Base-by-base conservation (phyloP, 2,797 vertebrate genomes). In the Rhynchonycteris naso region DNA sequence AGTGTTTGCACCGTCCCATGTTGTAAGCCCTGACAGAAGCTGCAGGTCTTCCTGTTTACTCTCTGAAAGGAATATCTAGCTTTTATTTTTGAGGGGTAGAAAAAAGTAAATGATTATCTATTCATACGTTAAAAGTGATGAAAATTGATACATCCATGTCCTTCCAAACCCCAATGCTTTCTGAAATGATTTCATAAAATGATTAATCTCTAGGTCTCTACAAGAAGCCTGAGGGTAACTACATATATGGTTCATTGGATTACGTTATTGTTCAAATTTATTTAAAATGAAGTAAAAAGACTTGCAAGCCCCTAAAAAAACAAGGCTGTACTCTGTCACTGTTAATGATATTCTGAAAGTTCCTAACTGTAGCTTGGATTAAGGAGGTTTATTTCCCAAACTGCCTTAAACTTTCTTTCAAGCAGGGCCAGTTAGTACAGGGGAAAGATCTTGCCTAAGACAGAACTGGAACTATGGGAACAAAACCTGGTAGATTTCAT, bases 291-390 rank as follows among this genome's bases (percentile, higher is more conserved):
- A 56, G 68, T 91, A 68, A 75, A 76, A 43, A 88, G 18, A 30
- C 38, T 52, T 88, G 58, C 28, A 78, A 92, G 50, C 16, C 6
- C 58, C 89, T 83, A 72, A 90, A 94, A 90, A 94, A 83, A 75
- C 65, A 92, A 94, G 78, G 11, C 22, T 61, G 88, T 10, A 1
- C 19, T 89, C 59, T 71, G 9, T 58, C 26, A 74, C 92, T 79
- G n/a, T n/a, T 75, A 56, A 65, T 18, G 35, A 69, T 52, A 79
- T 74, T 69, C 50, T 94, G 58, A 38, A 78, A 87, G 63, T 83
- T 80, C 58, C 38, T 35, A 58, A 90, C 52, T 12, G 16, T 7
- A 19, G 4, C 61, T 93, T 52, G 80, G 88, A 38, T 18, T 24
- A 89, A 61, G 38, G 71, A 15, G 35, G 74, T 38, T 33, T 43